These are phyloP conservation scores for Morpho deidamia DNA, from an alignment of 2,888 invertebrate genomes.

Conservation along the genomic window DNA sequence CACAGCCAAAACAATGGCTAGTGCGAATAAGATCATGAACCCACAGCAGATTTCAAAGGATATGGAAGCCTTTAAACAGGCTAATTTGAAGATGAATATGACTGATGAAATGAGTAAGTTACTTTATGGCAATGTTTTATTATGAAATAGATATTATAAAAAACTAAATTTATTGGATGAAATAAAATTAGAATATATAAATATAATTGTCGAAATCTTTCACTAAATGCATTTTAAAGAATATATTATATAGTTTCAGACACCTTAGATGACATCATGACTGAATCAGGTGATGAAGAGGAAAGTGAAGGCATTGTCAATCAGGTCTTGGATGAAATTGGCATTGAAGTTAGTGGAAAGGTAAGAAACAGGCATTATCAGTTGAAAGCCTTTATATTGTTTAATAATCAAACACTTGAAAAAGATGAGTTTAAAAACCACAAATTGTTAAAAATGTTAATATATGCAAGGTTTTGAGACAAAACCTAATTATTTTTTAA, in stretches of 20 bases:
- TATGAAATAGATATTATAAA: too few relatives aligned
- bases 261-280: slow-evolving; percentile 91
- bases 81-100: slow-evolving; percentile 95
- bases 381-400: too few relatives aligned
- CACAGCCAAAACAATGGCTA: slow-evolving; percentile 92
- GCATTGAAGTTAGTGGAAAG: slow-evolving; percentile 95
- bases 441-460: too few relatives aligned
- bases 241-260: slow-evolving; percentile 84
- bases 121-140: too few relatives aligned
- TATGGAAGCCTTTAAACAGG: slow-evolving; percentile 90
- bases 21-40: slow-evolving; percentile 92
- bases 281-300: slow-evolving; percentile 93
- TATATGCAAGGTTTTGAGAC: too few relatives aligned
- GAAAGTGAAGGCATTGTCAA: slow-evolving; percentile 93
- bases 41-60: slow-evolving; percentile 90
- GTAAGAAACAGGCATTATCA: slow-evolving; percentile 53
- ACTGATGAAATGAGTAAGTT: slow-evolving; percentile 95
- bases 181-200: too few relatives aligned
- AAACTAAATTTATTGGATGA: too few relatives aligned
- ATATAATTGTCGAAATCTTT: too few relatives aligned
- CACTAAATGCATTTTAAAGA: too few relatives aligned
- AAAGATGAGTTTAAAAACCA: too few relatives aligned
- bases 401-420: too few relatives aligned
- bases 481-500: neutral
- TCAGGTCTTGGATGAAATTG: slow-evolving; percentile 96